Base-by-base conservation (phyloP, 2,113 vertebrate genomes). In the Eptesicus fuscus region DNA sequence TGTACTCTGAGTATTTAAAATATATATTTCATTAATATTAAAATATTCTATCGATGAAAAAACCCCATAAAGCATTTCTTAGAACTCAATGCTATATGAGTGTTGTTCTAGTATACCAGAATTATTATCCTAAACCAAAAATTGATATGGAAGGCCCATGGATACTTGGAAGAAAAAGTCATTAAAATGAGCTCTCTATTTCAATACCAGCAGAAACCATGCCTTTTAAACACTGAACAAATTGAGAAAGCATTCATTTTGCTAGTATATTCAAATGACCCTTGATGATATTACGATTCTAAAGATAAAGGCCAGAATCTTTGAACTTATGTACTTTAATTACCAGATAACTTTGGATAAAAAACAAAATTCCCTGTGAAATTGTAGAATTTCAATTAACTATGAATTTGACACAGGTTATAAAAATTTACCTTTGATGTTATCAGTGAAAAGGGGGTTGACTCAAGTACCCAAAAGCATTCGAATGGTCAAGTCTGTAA, bases 141-240 rank as follows among this genome's bases (percentile, higher is more conserved):
- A 42, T 2, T 73, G 37, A 80, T 35, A 88, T 20, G 23, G 32
- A 95, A 88, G 59, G 7, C 10, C 32, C 53, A 37, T 20, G 71
- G 69, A 84, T 28, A 69, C 14, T 51, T 85, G 6, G 35, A 42
- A 73, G 44, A 71, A 86, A 61, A 93, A 95, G 77, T 79, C 71
- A 92, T 74, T 93, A 87, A 87, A 88, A 91, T 92, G 18, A 90
- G 61, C 22, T 90, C 14, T 93, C 22, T 80, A 14, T n/a, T 93
- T 83, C 22, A 92, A 80, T 83, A 32, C 16, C 13, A 5, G 79
- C 61, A 85, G 37, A 95, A 96, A 77, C 32, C 10, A 88, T 16
- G 25, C 1, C 32, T 93, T 96, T 94, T 42, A 80, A 80, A 79
- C 22, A 77, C 0, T 69, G 14, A 86, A 86, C 18, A 90, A 88